phyloP scores from a whole-genome alignment of 2,113 vertebrate species.

The Rhabdornis inornatus region DNA sequence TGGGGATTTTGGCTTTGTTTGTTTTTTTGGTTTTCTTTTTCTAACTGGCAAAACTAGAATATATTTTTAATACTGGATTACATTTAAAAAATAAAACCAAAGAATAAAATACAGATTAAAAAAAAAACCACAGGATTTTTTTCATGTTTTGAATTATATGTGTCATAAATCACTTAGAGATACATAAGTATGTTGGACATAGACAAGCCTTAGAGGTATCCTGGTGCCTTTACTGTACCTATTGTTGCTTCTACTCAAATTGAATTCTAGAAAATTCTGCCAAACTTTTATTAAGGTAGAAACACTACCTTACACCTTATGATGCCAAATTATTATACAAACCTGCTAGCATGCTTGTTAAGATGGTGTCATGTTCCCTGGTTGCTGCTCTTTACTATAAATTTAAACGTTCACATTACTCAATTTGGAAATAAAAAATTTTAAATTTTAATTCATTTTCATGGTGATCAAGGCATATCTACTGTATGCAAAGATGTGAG shows the following conservation, averaged over 20 bases:
- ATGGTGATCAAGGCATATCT: background rate
- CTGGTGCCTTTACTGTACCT: background rate
- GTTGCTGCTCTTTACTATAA: background rate
- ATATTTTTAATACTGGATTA: background rate
- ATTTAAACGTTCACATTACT: background rate
- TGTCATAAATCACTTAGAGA: background rate
- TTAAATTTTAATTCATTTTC: background rate
- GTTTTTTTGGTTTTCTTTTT: background rate
- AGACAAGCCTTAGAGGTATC: background rate
- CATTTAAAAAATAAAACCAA: background rate
- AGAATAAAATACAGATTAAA: background rate
- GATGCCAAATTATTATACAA: background rate
- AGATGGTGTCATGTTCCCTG: background rate
- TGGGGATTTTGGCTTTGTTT: rapidly evolving
- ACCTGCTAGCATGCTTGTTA: background rate
- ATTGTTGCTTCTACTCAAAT: background rate
- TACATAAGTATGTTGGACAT: background rate
- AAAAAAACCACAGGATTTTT: no score
- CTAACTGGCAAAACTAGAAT: background rate
- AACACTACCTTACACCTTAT: background rate
- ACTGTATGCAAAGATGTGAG: background rate
- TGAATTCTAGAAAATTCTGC: background rate
- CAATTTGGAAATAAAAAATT: background rate
- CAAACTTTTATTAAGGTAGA: background rate
- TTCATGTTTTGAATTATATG: background rate